phyloP scores from a whole-genome alignment of 92 coral and sea anemone species.

The Anthopleura xanthogrammica region DNA sequence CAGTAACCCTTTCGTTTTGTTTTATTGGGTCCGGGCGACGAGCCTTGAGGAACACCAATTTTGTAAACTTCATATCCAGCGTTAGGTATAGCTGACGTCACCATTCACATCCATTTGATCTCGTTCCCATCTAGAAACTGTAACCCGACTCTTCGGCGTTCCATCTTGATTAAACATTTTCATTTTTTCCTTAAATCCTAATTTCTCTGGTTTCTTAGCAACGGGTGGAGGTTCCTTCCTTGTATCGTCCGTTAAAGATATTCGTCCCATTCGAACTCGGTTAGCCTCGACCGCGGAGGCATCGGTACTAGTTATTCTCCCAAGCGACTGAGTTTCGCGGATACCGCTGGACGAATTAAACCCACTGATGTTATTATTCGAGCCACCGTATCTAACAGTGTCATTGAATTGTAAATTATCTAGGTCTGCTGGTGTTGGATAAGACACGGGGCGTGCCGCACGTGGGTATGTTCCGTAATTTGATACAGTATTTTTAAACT shows the following conservation, averaged over 20 bases:
- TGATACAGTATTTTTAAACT: conserved; percentile 45
- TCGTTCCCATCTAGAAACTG: conserved; percentile 84
- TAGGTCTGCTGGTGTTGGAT: conserved; percentile 63
- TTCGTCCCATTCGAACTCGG: conserved; percentile 67
- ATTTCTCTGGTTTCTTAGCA: conserved; percentile 74
- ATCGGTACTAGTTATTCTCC: conserved; percentile 57
- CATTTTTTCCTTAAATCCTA: conserved; percentile 86
- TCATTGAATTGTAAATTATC: conserved; percentile 46
- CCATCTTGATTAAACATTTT: conserved; percentile 80
- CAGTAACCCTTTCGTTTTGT: not conserved
- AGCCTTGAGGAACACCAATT: conserved; percentile 5
- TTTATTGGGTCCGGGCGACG: conserved; percentile 17
- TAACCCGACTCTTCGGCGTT: conserved; percentile 65
- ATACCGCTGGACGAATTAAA: conserved; percentile 48
- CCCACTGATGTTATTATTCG: conserved; percentile 60
- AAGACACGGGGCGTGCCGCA: conserved; percentile 64
- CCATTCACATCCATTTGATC: conserved; percentile 56
- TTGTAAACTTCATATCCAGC: no score
- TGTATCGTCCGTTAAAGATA: conserved; percentile 72
- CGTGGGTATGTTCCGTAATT: conserved; percentile 81
- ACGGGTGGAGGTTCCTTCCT: conserved; percentile 70
- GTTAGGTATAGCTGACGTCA: conserved; percentile 38
- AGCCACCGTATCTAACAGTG: conserved; percentile 58
- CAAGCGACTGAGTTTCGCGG: conserved; percentile 60
- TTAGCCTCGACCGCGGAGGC: conserved; percentile 51